phyloP scores from a whole-genome alignment of 2,888 invertebrate species.

The Chrysomela aeneicollis region DNA sequence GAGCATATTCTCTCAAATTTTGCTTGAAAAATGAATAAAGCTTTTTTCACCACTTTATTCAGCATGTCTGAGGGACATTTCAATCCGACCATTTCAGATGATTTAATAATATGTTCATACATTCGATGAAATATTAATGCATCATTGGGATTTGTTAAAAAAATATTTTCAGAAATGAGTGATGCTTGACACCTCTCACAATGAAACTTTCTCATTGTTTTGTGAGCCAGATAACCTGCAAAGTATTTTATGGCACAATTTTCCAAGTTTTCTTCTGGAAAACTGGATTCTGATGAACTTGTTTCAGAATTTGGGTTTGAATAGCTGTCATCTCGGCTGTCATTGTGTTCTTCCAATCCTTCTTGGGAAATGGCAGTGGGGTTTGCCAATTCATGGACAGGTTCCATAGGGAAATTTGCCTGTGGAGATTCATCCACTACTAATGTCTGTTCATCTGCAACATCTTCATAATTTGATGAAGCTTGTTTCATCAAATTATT shows the following conservation, averaged over 20 bases:
- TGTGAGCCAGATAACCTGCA: slow-evolving; percentile 2
- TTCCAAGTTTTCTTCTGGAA: not conserved
- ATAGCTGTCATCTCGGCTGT: too few relatives aligned
- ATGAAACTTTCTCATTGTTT: not conserved
- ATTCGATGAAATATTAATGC: not conserved
- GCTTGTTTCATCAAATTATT: slow-evolving; percentile 13
- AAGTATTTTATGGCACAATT: slow-evolving; percentile 6
- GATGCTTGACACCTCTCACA: not conserved
- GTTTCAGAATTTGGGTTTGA: too few relatives aligned
- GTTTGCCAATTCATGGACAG: too few relatives aligned
- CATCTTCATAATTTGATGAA: slow-evolving; percentile 1
- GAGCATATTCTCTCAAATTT: too few relatives aligned
- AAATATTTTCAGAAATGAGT: slow-evolving; percentile 3
- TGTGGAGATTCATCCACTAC: too few relatives aligned
- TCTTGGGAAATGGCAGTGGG: too few relatives aligned
- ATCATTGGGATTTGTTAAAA: slow-evolving; percentile 3
- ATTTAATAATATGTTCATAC: not conserved
- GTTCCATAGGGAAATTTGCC: too few relatives aligned
- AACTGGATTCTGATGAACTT: not conserved
- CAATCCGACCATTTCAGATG: too few relatives aligned
- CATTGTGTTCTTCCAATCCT: too few relatives aligned
- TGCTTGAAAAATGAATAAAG: too few relatives aligned
- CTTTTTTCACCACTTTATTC: too few relatives aligned
- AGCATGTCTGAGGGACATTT: too few relatives aligned
- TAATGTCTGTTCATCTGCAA: not conserved